Conservation (phyloP, 37 sponge, comb jelly and placozoan genomes). For the Chondrosia reniformis region DNA sequence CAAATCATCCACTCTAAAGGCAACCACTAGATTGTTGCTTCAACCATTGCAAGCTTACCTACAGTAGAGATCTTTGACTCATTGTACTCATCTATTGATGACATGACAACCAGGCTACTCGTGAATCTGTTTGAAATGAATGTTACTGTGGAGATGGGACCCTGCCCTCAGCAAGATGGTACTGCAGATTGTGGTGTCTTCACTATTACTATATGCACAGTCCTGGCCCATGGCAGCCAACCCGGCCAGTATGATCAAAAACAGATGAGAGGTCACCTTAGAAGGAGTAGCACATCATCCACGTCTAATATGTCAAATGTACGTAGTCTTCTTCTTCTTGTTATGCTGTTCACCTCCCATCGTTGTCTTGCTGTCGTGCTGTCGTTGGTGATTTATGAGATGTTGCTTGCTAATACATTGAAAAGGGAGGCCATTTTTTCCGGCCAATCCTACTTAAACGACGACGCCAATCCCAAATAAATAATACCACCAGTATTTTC, state of each 20-base stretch:
- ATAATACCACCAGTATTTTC: too few relatives aligned
- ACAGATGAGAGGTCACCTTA: background rate
- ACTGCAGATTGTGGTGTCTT: conserved; percentile 4
- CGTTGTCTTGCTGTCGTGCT: too few relatives aligned
- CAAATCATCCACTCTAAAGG: conserved; percentile 3
- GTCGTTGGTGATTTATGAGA: too few relatives aligned
- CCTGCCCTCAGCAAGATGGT: background rate
- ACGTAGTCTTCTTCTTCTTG: too few relatives aligned
- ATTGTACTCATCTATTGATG: background rate
- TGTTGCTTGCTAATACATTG: too few relatives aligned
- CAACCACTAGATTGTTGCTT: conserved; percentile 12
- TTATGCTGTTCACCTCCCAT: too few relatives aligned
- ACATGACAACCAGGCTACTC: conserved; percentile 7
- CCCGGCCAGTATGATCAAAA: background rate
- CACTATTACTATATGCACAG: background rate
- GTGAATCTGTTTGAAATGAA: background rate
- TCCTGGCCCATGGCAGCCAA: conserved; percentile 13
- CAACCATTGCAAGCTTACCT: background rate
- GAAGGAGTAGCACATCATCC: too few relatives aligned
- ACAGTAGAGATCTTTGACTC: background rate
- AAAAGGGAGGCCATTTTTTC: too few relatives aligned
- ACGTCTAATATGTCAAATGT: too few relatives aligned
- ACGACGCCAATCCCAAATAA: too few relatives aligned
- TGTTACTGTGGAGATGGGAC: background rate
- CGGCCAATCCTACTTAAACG: too few relatives aligned